Evolutionary conservation across 1,140 invertebrate genomes (phyloP), one percentile per base, ranked within the genome.

Genomic region (Euwallacea similis): DNA sequence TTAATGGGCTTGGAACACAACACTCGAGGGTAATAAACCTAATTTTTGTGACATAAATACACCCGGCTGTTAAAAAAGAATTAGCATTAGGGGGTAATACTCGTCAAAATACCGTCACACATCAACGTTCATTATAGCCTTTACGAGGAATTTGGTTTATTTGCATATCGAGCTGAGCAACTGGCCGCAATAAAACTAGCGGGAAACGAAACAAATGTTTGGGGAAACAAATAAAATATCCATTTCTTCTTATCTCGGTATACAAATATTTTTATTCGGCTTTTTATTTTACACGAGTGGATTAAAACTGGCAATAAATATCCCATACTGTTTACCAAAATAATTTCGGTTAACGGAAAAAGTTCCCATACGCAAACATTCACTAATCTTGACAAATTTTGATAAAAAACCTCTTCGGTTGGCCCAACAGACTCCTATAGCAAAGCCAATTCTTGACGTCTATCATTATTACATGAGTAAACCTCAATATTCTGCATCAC

Each of bases 241-340:
- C 54, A 15, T 46, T 43, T 42, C 55, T 54, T 67, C 65, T 67
- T 58, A 67, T 67, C 65, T 13, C 8, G 10, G 11, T 67, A 41
- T 43, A 59, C 65, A 67, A 67, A 58, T 47, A 58, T 58, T 67
- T 67, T 67, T 58, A 67, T 67, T 67, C 42, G 42, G 21, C 55
- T 16, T 47, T 58, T 59, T 58, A 44, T 58, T 67, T 67, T 67
- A 50, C 55, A 47, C 55, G n/a, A 33, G 7, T 44, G 41, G 55
- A 58, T 67, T 67, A 58, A 67, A 67, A 43, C n/a, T 3, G 33
- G n/a, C 10, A 66, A 66, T 42, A 66, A 66, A 55, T 43, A 66
- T 33, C 21, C 21, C 21, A 33, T 33, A 33, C 1, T 33, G 21
- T 33, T 33, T 33, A 33, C 21, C 21, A 33, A 33, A 33, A 33